Evolutionary conservation across 2,113 vertebrate species (phyloP).

Genomic region (Antennarius striatus): DNA sequence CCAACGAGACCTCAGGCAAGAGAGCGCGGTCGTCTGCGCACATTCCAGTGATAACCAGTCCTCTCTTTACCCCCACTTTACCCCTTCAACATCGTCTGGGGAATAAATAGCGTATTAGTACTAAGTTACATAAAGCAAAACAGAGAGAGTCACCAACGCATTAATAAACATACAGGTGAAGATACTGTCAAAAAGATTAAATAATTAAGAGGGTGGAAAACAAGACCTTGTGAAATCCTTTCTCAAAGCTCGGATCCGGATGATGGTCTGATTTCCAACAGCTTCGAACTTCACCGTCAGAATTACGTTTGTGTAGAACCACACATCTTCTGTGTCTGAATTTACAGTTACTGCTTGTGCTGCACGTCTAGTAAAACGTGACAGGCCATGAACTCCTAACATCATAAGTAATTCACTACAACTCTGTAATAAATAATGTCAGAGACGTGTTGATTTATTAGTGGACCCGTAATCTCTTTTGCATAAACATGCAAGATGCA

Average conservation of each 20-base stretch:
- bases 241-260: too few relatives aligned
- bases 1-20: constrained; percentile 57
- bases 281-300: too few relatives aligned
- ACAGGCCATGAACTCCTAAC: neutral
- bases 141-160: neutral
- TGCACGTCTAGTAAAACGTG: neutral
- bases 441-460: neutral
- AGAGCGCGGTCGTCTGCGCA: constrained; percentile 54
- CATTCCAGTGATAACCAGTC: constrained; percentile 51
- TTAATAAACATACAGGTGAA: neutral
- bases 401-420: neutral
- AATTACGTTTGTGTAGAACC: neutral
- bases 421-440: neutral
- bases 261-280: too few relatives aligned
- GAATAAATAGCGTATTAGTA: neutral
- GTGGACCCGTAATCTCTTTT: neutral
- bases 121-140: neutral
- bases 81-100: neutral
- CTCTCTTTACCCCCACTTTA: constrained; percentile 24
- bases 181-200: too few relatives aligned
- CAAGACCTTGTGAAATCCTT: too few relatives aligned
- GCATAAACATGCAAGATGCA: neutral
- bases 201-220: too few relatives aligned
- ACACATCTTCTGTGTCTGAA: neutral
- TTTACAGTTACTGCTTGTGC: constrained; percentile 2